Percentiles rank a stretch among this genome's conserved stretches.
These are phyloP conservation scores for Melinaea menophilus DNA, from an alignment of 2,888 invertebrate genomes.

Conservation along the genomic window DNA sequence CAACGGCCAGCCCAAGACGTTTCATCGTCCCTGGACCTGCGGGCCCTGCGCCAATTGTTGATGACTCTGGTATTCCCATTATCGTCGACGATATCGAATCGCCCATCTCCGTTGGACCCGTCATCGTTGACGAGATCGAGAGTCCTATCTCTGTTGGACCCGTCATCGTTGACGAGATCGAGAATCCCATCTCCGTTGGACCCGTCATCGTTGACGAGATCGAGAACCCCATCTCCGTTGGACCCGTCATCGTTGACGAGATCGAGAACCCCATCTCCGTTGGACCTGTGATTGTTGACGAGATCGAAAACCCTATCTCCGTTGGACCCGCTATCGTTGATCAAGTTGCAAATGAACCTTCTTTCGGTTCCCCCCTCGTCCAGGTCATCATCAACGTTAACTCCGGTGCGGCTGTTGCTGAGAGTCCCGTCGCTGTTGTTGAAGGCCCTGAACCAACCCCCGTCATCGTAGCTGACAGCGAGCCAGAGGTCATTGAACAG, in stretches of 20 bases:
- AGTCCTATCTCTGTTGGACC: conserved; percentile 33
- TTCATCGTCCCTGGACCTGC: conserved; percentile 17
- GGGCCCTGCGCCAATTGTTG: conserved; percentile 29
- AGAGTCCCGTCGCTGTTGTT: conserved; percentile 7
- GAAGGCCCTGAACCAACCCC: background rate
- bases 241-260: conserved; percentile 28
- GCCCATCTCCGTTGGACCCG: conserved; percentile 17
- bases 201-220: conserved; percentile 38
- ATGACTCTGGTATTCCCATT: conserved; percentile 21
- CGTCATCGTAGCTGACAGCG: background rate
- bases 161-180: conserved; percentile 34
- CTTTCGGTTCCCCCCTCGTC: conserved; percentile 31
- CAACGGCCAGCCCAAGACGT: conserved; percentile 27
- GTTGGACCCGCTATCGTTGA: conserved; percentile 21
- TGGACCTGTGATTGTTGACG: conserved; percentile 25
- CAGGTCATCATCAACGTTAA: conserved; percentile 38
- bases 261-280: conserved; percentile 6
- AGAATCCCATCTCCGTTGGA: conserved; percentile 39
- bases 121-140: conserved; percentile 28
- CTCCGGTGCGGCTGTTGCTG: conserved; percentile 12
- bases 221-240: conserved; percentile 11
- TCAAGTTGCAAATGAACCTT: background rate
- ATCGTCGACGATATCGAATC: conserved; percentile 20
- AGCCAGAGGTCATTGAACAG: background rate
- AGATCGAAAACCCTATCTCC: conserved; percentile 11